Evolutionary conservation across 2,797 vertebrate species (phyloP), one percentile per base, ranked within the genome.

Genomic region (Anniella stebbinsi): DNA sequence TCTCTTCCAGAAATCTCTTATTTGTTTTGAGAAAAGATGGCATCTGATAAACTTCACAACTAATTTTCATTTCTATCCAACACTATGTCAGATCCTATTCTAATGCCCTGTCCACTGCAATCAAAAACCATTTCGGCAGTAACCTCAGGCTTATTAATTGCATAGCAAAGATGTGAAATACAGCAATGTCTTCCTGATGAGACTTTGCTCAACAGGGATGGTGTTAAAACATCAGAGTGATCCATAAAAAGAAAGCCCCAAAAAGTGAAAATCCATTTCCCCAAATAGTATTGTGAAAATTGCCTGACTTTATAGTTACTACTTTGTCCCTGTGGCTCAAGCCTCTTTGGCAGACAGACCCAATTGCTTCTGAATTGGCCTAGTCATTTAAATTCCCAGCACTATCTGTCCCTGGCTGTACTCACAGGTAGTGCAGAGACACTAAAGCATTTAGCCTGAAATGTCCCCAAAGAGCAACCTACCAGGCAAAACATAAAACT

Each of bases 221-320:
- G 33, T 2, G 0, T 36, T 81, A 89, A 86, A 88, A 73, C 0
- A 78, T 12, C 25, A 21, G 60, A 88, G 0, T 54, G 33, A 75
- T 66, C 70, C 69, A n/a, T 45, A 75, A 89, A 82, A 93, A 83
- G 86, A 41, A 33, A 8, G 30, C 45, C n/a, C n/a, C n/a, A 83
- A 38, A 86, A 30, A 41, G 3, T 66, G 82, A 81, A 88, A 93
- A 91, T 82, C 38, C n/a, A 86, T 88, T 90, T 93, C 90, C 84
- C 91, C 88, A 88, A 92, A 94, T 23, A 93, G 93, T 86, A 88
- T 84, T 92, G 81, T 87, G 89, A 91, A 92, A 94, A 92, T 82
- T 87, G 92, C 80, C 88, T 92, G 73, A 88, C 76, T 93, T 93
- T 83, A 80, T 28, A 93, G 67, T 91, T 82, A 81, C 91, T 86